Evolutionary conservation across 2,797 vertebrate genomes (phyloP), one percentile per base, ranked within the genome.

Genomic region (Myotis myotis): DNA sequence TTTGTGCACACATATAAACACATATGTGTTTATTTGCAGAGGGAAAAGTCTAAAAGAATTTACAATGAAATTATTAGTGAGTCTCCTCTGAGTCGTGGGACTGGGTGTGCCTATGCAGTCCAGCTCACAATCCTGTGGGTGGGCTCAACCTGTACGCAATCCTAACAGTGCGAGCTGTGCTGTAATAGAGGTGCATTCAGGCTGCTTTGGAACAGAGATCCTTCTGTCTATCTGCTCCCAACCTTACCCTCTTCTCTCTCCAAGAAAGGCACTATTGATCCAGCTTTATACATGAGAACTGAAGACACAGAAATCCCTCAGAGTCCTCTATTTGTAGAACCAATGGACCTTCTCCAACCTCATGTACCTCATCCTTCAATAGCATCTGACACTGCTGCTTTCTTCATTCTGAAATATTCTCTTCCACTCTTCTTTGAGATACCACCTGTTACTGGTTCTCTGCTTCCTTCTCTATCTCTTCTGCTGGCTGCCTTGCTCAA

Each of bases 21-120:
- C 49, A 74, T 47, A n/a, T 74, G 90, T 93, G 91, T 88, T 96
- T 97, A 94, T 71, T 94, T 11, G 22, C 17, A 79, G 51, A 89
- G 41, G 70, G 60, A 87, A 95, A 93, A 76, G 49, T 68, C 84
- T 86, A 89, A 72, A 87, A 74, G 49, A 82, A 68, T 86, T 81
- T 53, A 86, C 15, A 83, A 60, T 49, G 55, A 92, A 79, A 94
- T 91, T 83, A 94, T 71, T 91, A 87, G 33, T 28, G 23, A 19
- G 20, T 89, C 10, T 88, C 81, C 38, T 87, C 53, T 51, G 72
- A 85, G 76, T 15, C 41, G 68, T 13, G 6, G 36, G 57, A 57
- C 87, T 49, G 6, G 7, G 3, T 47, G 30, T n/a, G 23, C 33
- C 36, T 44, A 6, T 7, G 5, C 10, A 15, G 55, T 38, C 93